Base-by-base conservation (phyloP, 2,113 vertebrate species). In the Periophthalmus modestus region DNA sequence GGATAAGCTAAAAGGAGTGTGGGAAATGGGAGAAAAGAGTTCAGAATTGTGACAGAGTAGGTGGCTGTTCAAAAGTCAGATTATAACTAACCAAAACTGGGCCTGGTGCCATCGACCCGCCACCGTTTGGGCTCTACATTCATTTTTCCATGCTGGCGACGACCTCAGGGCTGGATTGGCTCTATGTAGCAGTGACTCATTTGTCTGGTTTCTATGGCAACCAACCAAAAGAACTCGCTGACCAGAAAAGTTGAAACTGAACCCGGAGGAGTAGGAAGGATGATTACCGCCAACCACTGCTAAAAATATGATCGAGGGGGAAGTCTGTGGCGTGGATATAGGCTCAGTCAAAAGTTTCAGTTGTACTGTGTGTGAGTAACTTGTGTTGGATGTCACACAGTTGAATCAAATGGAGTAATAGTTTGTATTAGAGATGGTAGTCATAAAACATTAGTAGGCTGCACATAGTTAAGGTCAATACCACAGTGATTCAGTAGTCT, bases 131-230 rank as follows among this genome's bases (percentile, higher is more conserved):
- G 68, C 74, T 57, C 69, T 47, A 33, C 4, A 73, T 68, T 81
- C 85, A 81, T 36, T 80, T 89, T 91, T 85, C 87, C 85, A 81
- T 71, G 57, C 68, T 7, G 14, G 33, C 69, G 57, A 21, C 24
- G 19, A 66, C n/a, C 74, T 71, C 75, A 78, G 67, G 48, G 55
- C 75, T 75, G 74, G 79, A 72, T 82, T 74, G 73, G 74, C 77
- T 71, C 70, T 80, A 83, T 77, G 66, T 50, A 63, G 55, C 46
- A 46, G 63, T 90, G 89, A 88, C 82, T 92, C 89, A 89, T 79
- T 74, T 46, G 84, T 92, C 88, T 89, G 86, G 82, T 90, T 87
- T 85, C 85, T 23, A 28, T 85, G 88, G 90, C 80, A 83, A 90
- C 79, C 39, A 24, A 82, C 75, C 73, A n/a, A 65, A 86, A 76